Base-by-base conservation (phyloP, 2,888 invertebrate genomes). In the Dolichopus griseipennis region DNA sequence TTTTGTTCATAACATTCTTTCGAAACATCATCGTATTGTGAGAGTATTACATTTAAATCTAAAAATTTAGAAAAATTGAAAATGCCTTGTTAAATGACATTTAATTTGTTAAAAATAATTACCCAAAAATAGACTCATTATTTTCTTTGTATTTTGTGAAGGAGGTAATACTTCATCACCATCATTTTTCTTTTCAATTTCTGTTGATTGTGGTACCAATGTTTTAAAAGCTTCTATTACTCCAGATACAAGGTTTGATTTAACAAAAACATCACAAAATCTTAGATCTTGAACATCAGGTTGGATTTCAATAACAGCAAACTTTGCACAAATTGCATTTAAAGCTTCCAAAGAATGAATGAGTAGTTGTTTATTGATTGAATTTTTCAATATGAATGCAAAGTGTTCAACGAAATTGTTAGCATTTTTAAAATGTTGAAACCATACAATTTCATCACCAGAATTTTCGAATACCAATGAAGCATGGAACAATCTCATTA, bases 301-400 rank as follows among this genome's bases (percentile, higher is more conserved):
- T 73, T 77, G 71, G 69, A 76, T 69, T 74, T 78, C 75, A 6
- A 79, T 75, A 21, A 78, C 67, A 8, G 78, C 78, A 72, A 79
- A 81, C 70, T 79, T 81, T 66, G 84, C 82, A 74, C 84, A 83
- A 10, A 87, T 76, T 37, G 85, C 85, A 74, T 86, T 86, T 7
- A 87, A 77, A 62, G 86, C 85, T 75, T 88, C 87, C 65, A 89
- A 78, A 0, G 86, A 83, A 68, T 84, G 84, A 2, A 83, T 74
- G 12, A 89, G 74, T 2, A 90, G 79, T 21, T 85, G 84, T 72
- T 82, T 83, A 76, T 89, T 90, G 15, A 87, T 86, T 0, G 92
- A 92, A 78, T 90, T 92, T 68, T 84, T 84, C 69, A 94, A 79
- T 71, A 93, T 90, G 75, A 89, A 92, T 71, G 85, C 85, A 64